A percentile compares a stretch with the other conserved stretches of the same genome.
Evolutionary conservation across 2,113 vertebrate genomes (phyloP).

Genomic region (Toxotes chatareus): DNA sequence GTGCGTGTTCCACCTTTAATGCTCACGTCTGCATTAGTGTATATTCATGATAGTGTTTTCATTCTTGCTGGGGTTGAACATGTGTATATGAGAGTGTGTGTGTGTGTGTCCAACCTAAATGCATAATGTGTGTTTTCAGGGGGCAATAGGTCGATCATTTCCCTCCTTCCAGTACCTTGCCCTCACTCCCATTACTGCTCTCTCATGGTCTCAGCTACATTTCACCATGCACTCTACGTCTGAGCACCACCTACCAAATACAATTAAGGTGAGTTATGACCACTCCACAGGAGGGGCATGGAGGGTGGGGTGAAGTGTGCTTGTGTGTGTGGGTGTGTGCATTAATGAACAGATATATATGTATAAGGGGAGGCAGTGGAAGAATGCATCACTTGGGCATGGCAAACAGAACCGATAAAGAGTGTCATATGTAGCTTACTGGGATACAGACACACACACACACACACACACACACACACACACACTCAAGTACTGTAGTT

Average conservation of each 20-base stretch:
- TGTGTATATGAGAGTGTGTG: background rate
- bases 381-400: constrained; percentile 49
- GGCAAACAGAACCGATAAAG: constrained; percentile 24
- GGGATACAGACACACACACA: constrained; percentile 9
- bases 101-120: constrained; percentile 42
- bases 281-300: constrained; percentile 41
- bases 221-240: constrained; percentile 59
- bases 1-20: constrained; percentile 1
- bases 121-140: constrained; percentile 64
- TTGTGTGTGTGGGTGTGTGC: background rate
- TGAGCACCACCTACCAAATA: constrained; percentile 71
- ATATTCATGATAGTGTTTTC: constrained; percentile 19
- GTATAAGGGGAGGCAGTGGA: constrained; percentile 23
- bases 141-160: constrained; percentile 57
- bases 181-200: constrained; percentile 64
- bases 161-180: constrained; percentile 51
- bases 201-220: constrained; percentile 47
- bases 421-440: constrained; percentile 12
- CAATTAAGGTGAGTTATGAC: constrained; percentile 81
- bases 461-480: constrained; percentile 5
- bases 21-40: background rate
- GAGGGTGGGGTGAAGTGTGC: constrained; percentile 24
- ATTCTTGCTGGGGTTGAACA: constrained; percentile 8
- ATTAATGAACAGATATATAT: background rate
- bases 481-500: background rate